phyloP scores from a whole-genome alignment of 1,140 invertebrate species.

The Drosophila orosa region DNA sequence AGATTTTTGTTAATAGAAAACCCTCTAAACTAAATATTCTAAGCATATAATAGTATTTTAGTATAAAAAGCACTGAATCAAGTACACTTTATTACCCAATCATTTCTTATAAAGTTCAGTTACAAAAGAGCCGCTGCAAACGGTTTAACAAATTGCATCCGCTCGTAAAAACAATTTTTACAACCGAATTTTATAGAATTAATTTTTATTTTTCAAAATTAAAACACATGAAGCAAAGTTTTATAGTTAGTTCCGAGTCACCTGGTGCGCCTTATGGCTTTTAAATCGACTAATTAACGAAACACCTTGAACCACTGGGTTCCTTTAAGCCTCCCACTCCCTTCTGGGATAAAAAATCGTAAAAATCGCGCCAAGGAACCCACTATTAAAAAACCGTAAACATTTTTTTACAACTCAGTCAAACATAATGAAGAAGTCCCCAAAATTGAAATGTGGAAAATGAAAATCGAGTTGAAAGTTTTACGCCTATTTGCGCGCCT shows the following conservation, averaged over 20 bases:
- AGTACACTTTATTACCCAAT: conserved; percentile 1
- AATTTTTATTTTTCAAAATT: conserved; percentile 48
- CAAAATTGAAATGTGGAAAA: conserved; percentile 64
- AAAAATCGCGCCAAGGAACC: conserved; percentile 62
- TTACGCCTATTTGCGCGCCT: conserved; percentile 74
- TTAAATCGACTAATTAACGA: conserved; percentile 72
- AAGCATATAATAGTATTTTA: neutral
- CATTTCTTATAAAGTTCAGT: neutral
- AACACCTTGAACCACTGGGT: conserved; percentile 32
- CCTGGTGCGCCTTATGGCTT: conserved; percentile 40
- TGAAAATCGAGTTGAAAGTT: conserved; percentile 77
- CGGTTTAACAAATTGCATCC: conserved; percentile 31
- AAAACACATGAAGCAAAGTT: conserved; percentile 48
- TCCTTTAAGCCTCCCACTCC: neutral
- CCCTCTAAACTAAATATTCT: neutral
- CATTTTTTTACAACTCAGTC: conserved; percentile 49
- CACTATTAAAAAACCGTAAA: conserved; percentile 72
- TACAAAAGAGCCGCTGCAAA: neutral
- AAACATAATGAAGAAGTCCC: conserved; percentile 8
- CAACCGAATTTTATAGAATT: conserved; percentile 44
- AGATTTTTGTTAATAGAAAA: neutral
- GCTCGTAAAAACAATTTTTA: conserved; percentile 62
- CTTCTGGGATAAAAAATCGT: conserved; percentile 26
- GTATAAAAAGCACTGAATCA: neutral
- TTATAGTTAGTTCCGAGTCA: conserved; percentile 30